Evolutionary conservation across 2,113 vertebrate genomes (phyloP).

Genomic region (Ploceus nigricollis): DNA sequence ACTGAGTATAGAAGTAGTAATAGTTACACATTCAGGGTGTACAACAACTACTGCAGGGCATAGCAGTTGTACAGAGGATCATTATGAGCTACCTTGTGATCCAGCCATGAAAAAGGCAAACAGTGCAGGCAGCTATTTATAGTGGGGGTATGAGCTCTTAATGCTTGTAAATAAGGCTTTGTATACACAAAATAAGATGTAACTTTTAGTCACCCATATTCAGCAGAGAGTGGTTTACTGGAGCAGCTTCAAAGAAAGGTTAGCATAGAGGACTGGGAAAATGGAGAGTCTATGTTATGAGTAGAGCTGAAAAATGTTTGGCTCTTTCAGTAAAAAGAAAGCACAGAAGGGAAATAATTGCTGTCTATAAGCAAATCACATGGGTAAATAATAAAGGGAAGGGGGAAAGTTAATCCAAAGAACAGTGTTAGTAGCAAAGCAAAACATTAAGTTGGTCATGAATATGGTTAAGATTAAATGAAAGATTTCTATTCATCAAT

Average conservation of each 20-base stretch:
- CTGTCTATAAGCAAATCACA: background rate
- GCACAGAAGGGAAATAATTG: background rate
- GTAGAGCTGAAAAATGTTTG: background rate
- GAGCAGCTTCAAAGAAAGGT: slow-evolving; percentile 54
- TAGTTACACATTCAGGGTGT: background rate
- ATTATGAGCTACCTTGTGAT: slow-evolving; percentile 51
- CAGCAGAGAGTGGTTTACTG: slow-evolving; percentile 13
- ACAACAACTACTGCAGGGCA: background rate
- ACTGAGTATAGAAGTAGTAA: background rate
- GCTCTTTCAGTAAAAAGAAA: background rate
- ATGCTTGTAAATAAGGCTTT: slow-evolving; percentile 46
- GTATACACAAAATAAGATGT: slow-evolving; percentile 56
- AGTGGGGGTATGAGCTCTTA: slow-evolving; percentile 25
- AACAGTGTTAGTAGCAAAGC: background rate
- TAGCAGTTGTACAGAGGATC: slow-evolving; percentile 2
- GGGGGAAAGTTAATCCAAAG: background rate
- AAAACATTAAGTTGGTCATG: background rate
- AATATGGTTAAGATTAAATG: background rate
- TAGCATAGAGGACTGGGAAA: background rate
- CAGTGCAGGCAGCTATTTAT: slow-evolving; percentile 37
- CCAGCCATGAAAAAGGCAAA: slow-evolving; percentile 8
- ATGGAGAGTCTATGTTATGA: background rate
- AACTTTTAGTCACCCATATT: slow-evolving; percentile 32
- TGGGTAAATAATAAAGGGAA: background rate
- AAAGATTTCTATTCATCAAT: background rate